Base-by-base conservation (phyloP, 2,113 vertebrate genomes). In the Sturnira hondurensis region DNA sequence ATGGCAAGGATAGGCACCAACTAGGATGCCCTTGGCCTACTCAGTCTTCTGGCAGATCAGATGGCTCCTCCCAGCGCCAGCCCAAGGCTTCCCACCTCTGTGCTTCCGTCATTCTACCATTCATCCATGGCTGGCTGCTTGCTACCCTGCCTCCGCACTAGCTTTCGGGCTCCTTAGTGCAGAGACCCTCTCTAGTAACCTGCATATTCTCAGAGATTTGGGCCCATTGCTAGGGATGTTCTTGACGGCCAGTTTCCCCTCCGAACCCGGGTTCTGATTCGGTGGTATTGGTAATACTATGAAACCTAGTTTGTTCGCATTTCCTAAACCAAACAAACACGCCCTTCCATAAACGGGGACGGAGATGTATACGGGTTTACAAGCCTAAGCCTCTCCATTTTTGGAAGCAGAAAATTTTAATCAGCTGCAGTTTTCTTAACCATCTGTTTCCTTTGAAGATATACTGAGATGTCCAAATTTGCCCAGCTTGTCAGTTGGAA, bases 41-140 rank as follows among this genome's bases (percentile, higher is more conserved):
- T 80, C 68, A 4, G 0, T 28, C 14, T 45, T 31, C 47, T 1
- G 4, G 50, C 11, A 33, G 17, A 33, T 56, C 52, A 2, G 19
- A 0, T 28, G 45, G 86, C 45, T 45, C n/a, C 20, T 61, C 16
- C 1, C 2, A 11, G 33, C 33, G 4, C 47, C 73, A 14, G 63
- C 19, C 11, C 31, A 2, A 67, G 38, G 81, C 56, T 11, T 7
- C n/a, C 43, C 43, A 36, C 36, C 11, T 28, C n/a, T 52, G 58
- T 1, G 43, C 43, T 68, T 58, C 26, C 0, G 10, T 28, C 1
- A 5, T 4, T 10, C 19, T 7, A 0, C 67, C 50, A 0, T 38
- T 33, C 56, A 7, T 43, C 17, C 1, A 0, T 81, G 15, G 13
- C 52, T 4, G 7, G 20, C 87, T 61, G 83, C 38, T 14, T 0